phyloP scores from a whole-genome alignment of 35 echinoderm and acorn worm species.

The Chiridota heheva region DNA sequence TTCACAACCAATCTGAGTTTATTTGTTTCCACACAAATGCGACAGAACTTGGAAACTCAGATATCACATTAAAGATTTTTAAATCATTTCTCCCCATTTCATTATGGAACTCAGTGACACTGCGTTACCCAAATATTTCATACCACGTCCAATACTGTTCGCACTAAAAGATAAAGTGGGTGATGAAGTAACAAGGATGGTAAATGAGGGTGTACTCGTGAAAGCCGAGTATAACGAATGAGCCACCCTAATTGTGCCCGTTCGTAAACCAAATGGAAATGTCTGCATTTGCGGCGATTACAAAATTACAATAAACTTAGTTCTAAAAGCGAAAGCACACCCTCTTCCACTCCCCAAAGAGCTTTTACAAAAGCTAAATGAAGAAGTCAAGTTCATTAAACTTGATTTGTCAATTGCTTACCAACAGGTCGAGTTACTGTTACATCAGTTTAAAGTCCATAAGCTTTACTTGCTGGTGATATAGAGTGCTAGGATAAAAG shows the following conservation, averaged over 20 bases:
- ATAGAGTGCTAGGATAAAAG: no score
- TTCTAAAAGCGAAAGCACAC: slow-evolving; percentile 27
- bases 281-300: slow-evolving; percentile 44
- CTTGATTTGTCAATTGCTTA: slow-evolving; percentile 48
- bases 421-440: slow-evolving; percentile 40
- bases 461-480: no score
- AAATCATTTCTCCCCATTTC: no score
- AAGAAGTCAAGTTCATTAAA: slow-evolving; percentile 47
- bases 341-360: slow-evolving; percentile 41
- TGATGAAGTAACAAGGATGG: slow-evolving; percentile 2
- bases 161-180: not conserved
- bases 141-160: slow-evolving; percentile 44
- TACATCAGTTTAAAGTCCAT: no score
- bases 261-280: slow-evolving; percentile 35
- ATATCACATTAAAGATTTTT: no score
- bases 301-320: slow-evolving; percentile 39
- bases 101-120: slow-evolving; percentile 10
- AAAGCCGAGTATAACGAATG: slow-evolving; percentile 26
- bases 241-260: slow-evolving; percentile 27
- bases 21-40: no score
- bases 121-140: slow-evolving; percentile 1
- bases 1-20: no score
- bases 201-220: slow-evolving; percentile 1
- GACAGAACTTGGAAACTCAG: no score
- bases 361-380: slow-evolving; percentile 45